Evolutionary conservation across 2,113 vertebrate genomes (phyloP).

Genomic region (Lepidiolamprologus cunningtoni): DNA sequence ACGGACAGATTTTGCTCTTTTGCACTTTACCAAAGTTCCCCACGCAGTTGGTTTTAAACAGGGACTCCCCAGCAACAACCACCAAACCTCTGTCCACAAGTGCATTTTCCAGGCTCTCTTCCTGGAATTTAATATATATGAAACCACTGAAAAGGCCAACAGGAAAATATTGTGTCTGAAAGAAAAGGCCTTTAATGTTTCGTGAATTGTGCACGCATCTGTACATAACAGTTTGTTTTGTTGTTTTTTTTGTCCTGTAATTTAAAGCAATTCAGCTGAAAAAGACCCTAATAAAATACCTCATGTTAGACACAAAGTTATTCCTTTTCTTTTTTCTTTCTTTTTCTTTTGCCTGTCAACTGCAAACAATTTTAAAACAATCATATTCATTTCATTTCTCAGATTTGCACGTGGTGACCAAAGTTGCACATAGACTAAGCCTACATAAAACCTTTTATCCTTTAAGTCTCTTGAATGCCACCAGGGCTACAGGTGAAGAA

Average conservation of each 20-base stretch:
- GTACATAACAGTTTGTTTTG: not conserved
- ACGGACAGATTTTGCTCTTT: not conserved
- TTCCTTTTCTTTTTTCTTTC: not conserved
- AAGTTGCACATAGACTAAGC: not conserved
- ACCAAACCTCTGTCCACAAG: not conserved
- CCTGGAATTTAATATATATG: not conserved
- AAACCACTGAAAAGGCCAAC: accelerated
- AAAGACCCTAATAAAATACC: not conserved
- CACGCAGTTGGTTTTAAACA: not conserved
- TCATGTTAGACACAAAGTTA: accelerated
- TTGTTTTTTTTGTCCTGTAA: not conserved
- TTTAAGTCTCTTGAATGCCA: not conserved
- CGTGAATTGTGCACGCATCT: accelerated
- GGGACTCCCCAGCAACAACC: not conserved
- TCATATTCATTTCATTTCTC: accelerated
- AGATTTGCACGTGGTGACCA: not conserved
- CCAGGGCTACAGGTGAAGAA: accelerated
- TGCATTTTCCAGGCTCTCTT: not conserved
- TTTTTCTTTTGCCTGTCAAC: not conserved
- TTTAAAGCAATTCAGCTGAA: accelerated
- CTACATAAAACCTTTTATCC: not conserved
- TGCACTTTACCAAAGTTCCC: accelerated
- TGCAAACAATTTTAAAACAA: not conserved
- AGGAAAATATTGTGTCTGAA: not conserved
- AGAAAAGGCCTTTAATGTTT: not conserved